Evolutionary conservation across 2,888 invertebrate species (phyloP).

Genomic region (Plagodis dolabraria): DNA sequence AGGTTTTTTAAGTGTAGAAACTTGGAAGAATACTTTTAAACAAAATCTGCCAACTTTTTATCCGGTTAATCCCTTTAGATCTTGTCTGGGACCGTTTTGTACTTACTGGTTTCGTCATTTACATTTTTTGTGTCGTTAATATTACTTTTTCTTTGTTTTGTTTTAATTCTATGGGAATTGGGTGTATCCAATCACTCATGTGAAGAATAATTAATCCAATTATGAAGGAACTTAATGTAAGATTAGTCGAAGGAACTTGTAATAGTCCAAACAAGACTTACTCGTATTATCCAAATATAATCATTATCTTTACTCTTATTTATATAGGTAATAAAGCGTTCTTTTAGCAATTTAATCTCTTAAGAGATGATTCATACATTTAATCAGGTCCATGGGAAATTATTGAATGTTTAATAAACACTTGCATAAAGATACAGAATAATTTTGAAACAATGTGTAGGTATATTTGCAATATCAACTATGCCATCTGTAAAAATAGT

Average conservation of each 20-base stretch:
- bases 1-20: constrained; percentile 37
- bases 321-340: too few species aligned
- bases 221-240: constrained; percentile 3
- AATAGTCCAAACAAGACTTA: background rate
- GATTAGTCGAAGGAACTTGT: constrained; percentile 4
- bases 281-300: background rate
- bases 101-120: too few species aligned
- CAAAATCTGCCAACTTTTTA: constrained; percentile 14
- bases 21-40: constrained; percentile 24
- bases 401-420: too few species aligned
- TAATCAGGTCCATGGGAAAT: too few species aligned
- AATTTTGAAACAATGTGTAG: too few species aligned
- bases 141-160: background rate
- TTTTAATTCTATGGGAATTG: background rate
- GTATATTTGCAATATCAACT: background rate
- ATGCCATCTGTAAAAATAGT: constrained; percentile 13
- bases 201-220: constrained; percentile 13
- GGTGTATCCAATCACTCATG: constrained; percentile 4
- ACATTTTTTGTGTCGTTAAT: background rate
- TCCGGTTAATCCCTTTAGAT: constrained; percentile 9
- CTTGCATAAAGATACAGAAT: too few species aligned
- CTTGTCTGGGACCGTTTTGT: constrained; percentile 3
- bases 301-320: too few species aligned
- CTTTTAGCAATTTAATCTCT: too few species aligned
- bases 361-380: too few species aligned